phyloP scores from a whole-genome alignment of 2,113 vertebrate species.

The Myrmophylax atrothorax region DNA sequence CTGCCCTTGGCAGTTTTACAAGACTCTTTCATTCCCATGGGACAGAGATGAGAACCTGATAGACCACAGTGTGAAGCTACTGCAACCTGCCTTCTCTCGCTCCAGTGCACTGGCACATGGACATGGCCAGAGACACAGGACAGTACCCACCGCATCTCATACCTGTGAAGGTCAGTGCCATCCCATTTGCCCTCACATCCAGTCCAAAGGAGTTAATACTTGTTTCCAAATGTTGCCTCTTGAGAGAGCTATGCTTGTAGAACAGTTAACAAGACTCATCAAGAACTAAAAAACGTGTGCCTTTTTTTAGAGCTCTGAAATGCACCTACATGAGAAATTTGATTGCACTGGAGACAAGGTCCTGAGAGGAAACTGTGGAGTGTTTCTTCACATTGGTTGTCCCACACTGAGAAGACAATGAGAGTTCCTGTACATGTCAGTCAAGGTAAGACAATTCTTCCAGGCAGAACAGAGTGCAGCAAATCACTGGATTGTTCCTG shows the following conservation, averaged over 20 bases:
- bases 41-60: background rate
- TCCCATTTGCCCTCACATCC: background rate
- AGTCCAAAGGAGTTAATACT: background rate
- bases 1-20: background rate
- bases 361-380: background rate
- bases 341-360: background rate
- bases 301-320: background rate
- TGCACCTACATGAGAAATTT: background rate
- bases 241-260: background rate
- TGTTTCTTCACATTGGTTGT: background rate
- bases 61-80: background rate
- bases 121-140: background rate
- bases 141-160: background rate
- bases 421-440: background rate
- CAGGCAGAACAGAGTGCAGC: background rate
- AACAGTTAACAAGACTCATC: background rate
- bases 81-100: background rate
- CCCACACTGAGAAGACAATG: background rate
- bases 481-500: background rate
- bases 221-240: background rate
- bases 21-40: background rate
- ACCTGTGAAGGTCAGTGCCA: background rate
- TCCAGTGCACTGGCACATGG: background rate
- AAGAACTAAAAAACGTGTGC: accelerated
- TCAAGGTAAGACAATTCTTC: background rate